A percentile compares a stretch with the other conserved stretches of the same genome.
Evolutionary conservation across 2,797 vertebrate genomes (phyloP).

Genomic region (Cynodonichthys magdalenae): DNA sequence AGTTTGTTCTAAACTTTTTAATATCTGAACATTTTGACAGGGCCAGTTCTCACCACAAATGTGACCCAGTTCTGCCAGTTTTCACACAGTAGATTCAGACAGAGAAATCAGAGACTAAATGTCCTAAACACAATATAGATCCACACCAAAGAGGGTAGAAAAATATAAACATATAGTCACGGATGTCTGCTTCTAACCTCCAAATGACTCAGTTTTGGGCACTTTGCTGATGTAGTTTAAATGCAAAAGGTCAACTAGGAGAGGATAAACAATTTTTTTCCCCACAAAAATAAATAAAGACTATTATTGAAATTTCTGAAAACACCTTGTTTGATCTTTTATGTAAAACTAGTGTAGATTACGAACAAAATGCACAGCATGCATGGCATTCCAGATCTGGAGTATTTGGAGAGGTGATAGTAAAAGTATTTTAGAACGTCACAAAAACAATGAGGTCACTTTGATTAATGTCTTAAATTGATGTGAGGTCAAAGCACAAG

Average conservation of each 20-base stretch:
- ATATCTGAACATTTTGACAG: background rate
- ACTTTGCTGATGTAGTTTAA: background rate
- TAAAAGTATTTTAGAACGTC: no score
- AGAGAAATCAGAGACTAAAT: constrained; percentile 1
- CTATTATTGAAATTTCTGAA: no score
- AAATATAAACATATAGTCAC: background rate
- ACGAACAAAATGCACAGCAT: no score
- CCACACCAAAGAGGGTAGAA: background rate
- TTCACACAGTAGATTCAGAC: background rate
- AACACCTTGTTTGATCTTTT: background rate
- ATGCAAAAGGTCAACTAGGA: background rate
- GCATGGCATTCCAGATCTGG: background rate
- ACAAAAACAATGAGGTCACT: no score
- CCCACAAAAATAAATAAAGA: background rate
- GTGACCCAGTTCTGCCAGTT: constrained; percentile 34
- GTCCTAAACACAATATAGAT: background rate
- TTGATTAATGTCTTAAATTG: no score
- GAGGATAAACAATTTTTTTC: no score
- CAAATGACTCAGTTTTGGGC: no score
- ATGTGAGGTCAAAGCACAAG: no score
- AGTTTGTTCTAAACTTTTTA: background rate
- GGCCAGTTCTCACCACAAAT: background rate
- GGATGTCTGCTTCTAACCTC: background rate
- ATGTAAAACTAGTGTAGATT: background rate
- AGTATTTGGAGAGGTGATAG: no score